These are phyloP conservation scores for Hydriomena furcata DNA, from an alignment of 2,888 invertebrate genomes.

Conservation along the genomic window DNA sequence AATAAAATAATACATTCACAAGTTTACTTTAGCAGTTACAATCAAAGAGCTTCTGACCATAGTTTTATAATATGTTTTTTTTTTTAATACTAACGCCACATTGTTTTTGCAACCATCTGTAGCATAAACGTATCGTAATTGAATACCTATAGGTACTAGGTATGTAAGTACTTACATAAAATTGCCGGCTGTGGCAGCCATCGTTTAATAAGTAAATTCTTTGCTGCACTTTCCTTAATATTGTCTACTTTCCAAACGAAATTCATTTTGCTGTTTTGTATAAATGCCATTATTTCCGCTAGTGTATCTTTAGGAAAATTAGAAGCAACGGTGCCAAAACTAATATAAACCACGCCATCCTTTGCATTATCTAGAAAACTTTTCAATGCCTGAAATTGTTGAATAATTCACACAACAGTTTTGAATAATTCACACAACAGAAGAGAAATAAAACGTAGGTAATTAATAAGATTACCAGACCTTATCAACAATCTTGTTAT, in stretches of 20 bases:
- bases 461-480: too few relatives aligned
- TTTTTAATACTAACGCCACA: too few relatives aligned
- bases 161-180: constrained; percentile 85
- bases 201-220: constrained; percentile 85
- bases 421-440: too few relatives aligned
- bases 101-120: too few relatives aligned
- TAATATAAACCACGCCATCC: constrained; percentile 87
- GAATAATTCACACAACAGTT: too few relatives aligned
- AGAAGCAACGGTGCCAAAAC: constrained; percentile 88
- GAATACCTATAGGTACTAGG: too few relatives aligned
- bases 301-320: constrained; percentile 83
- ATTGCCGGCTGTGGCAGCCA: constrained; percentile 90
- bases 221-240: constrained; percentile 82
- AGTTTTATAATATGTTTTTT: too few relatives aligned
- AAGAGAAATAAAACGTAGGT: too few relatives aligned
- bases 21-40: too few relatives aligned
- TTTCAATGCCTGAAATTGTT: constrained; percentile 37
- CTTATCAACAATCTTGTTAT: constrained; percentile 27
- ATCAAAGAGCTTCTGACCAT: too few relatives aligned
- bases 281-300: constrained; percentile 73
- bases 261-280: constrained; percentile 69
- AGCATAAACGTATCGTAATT: too few relatives aligned
- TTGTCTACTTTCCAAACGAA: constrained; percentile 90
- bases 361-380: constrained; percentile 83
- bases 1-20: too few relatives aligned